Evolutionary conservation across 2,113 vertebrate species (phyloP).

Genomic region (Varanus salvator): DNA sequence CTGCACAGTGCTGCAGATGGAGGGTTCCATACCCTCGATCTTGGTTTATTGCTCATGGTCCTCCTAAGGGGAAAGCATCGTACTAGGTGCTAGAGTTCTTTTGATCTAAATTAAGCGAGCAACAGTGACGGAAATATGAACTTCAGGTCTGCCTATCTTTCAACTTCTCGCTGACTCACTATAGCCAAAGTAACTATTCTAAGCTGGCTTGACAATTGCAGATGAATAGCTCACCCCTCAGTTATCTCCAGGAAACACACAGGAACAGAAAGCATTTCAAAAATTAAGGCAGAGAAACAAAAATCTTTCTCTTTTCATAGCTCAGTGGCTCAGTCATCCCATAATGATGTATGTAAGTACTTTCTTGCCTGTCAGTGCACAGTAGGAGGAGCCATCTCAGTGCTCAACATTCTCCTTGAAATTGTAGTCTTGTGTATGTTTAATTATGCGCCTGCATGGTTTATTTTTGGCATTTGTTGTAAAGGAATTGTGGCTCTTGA

Average conservation of each 20-base stretch:
- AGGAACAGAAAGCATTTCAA: neutral
- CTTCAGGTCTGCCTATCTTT: conserved; percentile 18
- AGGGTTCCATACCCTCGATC: neutral
- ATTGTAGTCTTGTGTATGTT: neutral
- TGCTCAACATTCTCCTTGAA: neutral
- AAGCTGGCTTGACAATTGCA: conserved; percentile 2
- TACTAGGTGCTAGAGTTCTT: conserved; percentile 32
- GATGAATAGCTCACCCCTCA: neutral
- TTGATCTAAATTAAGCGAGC: conserved; percentile 2
- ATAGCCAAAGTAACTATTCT: conserved; percentile 1
- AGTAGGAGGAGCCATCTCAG: neutral
- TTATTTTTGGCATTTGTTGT: neutral
- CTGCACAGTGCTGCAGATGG: neutral
- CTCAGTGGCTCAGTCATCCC: neutral
- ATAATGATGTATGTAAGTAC: neutral
- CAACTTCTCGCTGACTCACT: neutral
- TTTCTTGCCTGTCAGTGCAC: neutral
- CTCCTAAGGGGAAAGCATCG: neutral
- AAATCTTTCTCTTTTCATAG: neutral
- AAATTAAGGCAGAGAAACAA: neutral
- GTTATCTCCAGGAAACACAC: neutral
- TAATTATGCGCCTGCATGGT: neutral
- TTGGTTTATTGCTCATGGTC: conserved; percentile 10
- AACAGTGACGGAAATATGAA: neutral
- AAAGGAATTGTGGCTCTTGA: neutral